Evolutionary conservation across 2,113 vertebrate genomes (phyloP), one percentile per base, ranked within the genome.

Genomic region (Erpornis zantholeuca): DNA sequence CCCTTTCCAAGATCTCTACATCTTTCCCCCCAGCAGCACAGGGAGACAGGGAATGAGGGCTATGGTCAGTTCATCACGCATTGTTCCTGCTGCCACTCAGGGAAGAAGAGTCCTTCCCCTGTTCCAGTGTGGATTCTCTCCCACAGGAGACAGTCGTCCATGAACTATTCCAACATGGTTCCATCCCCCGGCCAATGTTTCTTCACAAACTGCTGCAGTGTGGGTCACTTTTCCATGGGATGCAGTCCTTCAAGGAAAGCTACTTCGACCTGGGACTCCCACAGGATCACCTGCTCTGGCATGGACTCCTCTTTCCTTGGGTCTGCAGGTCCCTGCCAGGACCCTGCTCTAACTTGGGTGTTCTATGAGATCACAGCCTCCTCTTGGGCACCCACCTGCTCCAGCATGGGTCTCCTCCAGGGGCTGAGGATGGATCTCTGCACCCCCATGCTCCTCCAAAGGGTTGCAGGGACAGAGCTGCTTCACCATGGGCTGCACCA

Each of bases 361-460:
- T 44, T 11, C 33, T 22, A 36, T 14, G 28, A 31, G 6, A 23
- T 60, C 47, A 61, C 38, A 86, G 18, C 12, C 27, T 49, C 31
- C 35, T 49, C 29, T 57, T 28, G 60, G n/a, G 3, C 15, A 52
- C 36, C 38, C 22, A 53, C 15, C 18, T 44, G 25, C 53, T 19
- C 54, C 22, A 22, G 7, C 8, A 2, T 45, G 45, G 33, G 15
- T 53, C 28, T 61, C 24, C 38, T 53, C 19, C 38, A 38, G 2
- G 10, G 38, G 15, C 33, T 69, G 22, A 36, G 9, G 14, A 27
- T 69, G 54, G 28, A 53, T 45, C 10, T 53, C 12, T 28, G 23
- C 15, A 23, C 9, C 6, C 38, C 47, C 0, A 0, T n/a, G n/a
- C 4, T 13, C 15, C 12, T 78, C 23, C 72, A 53, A 7, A 33